A percentile compares a stretch with the other conserved stretches of the same genome.
Conservation (phyloP, 2,797 vertebrate genomes). For the Rhyacichthys aspro region DNA sequence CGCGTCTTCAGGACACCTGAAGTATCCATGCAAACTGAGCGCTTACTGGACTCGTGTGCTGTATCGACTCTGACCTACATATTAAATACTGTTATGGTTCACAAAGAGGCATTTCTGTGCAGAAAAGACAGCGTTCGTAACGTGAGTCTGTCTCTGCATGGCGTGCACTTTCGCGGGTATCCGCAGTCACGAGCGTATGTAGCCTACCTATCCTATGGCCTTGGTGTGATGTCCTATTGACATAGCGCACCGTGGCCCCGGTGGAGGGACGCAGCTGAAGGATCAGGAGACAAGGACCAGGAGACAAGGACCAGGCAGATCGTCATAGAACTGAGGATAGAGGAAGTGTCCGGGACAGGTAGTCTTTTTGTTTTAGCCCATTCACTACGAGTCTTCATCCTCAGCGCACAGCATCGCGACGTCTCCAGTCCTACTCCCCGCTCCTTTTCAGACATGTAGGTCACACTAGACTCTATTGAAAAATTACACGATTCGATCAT, state of each 20-base stretch:
- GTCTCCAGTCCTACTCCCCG: conserved; percentile 16
- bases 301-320: not conserved
- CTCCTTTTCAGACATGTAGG: not conserved
- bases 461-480: conserved; percentile 9
- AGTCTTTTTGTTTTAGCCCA: not conserved
- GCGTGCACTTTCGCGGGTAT: not conserved
- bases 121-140: conserved; percentile 1
- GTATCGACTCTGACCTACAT: no score
- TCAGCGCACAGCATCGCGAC: not conserved
- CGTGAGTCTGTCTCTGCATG: not conserved
- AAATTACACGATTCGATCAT: accelerated
- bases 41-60: no score
- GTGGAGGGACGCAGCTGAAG: not conserved
- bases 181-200: not conserved
- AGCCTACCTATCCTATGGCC: no score
- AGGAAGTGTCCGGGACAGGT: conserved; percentile 32
- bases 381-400: conserved; percentile 17
- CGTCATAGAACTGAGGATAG: conserved; percentile 22
- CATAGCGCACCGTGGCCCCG: not conserved
- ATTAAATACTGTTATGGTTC: not conserved
- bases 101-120: conserved; percentile 1
- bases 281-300: not conserved
- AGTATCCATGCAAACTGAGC: no score
- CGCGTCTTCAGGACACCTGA: no score
- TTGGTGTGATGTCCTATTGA: not conserved